phyloP scores from a whole-genome alignment of 1,140 invertebrate species.

The Drosophila rufa region DNA sequence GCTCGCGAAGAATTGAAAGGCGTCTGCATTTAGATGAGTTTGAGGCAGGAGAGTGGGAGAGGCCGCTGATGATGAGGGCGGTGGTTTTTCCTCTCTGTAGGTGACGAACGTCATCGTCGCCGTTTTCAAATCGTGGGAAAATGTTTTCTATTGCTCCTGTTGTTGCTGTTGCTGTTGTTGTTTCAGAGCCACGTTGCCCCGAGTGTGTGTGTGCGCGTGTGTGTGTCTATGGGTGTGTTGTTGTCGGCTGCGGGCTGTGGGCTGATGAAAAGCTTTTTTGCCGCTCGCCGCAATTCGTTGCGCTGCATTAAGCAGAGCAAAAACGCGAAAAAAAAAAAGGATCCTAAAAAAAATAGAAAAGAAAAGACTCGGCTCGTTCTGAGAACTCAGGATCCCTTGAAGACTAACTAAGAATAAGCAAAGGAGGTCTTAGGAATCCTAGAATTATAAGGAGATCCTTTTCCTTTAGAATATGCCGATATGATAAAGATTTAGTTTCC shows the following conservation, averaged over 20 bases:
- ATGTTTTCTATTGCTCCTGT: constrained; percentile 42
- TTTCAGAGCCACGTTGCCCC: constrained; percentile 16
- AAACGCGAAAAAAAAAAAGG: constrained; percentile 27
- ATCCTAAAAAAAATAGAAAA: constrained; percentile 7
- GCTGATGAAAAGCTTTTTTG: constrained; percentile 75
- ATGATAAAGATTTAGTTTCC: too few species aligned
- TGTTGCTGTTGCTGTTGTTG: constrained; percentile 18
- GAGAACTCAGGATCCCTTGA: not conserved
- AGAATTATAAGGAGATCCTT: too few species aligned
- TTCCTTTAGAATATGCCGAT: too few species aligned
- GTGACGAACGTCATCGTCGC: constrained; percentile 52
- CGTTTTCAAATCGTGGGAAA: constrained; percentile 66
- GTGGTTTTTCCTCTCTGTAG: constrained; percentile 35
- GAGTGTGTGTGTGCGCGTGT: not conserved
- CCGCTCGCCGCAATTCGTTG: constrained; percentile 73
- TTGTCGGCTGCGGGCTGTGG: constrained; percentile 54
- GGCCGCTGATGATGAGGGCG: constrained; percentile 5
- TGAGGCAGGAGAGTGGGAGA: not conserved
- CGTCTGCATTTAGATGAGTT: constrained; percentile 48
- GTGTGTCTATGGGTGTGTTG: constrained; percentile 20
- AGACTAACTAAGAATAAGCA: not conserved
- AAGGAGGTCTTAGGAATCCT: not conserved
- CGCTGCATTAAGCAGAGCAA: constrained; percentile 73
- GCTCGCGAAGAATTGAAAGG: constrained; percentile 35
- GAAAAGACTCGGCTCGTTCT: not conserved